Base-by-base conservation (phyloP, 2,113 vertebrate species). In the Loxodonta africana region DNA sequence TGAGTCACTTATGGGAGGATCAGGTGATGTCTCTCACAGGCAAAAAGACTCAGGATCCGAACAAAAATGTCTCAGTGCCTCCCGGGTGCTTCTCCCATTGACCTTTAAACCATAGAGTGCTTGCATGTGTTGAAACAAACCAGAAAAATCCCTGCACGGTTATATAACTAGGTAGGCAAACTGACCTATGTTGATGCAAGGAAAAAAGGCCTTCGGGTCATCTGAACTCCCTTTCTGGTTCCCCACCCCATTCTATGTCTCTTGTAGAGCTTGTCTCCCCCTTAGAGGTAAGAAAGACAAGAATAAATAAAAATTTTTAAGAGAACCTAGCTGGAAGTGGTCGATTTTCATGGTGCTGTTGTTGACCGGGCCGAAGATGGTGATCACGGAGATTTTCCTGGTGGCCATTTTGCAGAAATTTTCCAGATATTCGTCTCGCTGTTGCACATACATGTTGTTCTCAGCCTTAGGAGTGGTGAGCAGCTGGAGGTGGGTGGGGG, bases 261-360 rank as follows among this genome's bases (percentile, higher is more conserved):
- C 91, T 48, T 81, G 9, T 77, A 93, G 53, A 18, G 53, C 83
- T 53, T 11, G 73, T 12, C 65, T 83, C 80, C 92, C 0, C 53
- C 10, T 83, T 80, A 93, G 23, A 89, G 65, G 93, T 17, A 14
- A 92, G 83, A 48, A 92, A 81, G 11, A 80, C 23, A 95, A 80
- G 20, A 26, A 95, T 12, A 9, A 95, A 98, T 95, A 8, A 96
- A 96, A 93, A 62, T 6, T 81, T 89, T 63, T 84, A 86, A 97
- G 95, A 88, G 92, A 98, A 99, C 99, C 99, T 98, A 99, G 99
- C 98, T 99, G 99, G 98, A 99, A 99, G 98, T 99, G 99, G 98
- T 99, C 99, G 5, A 99, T 99, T 97, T 99, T 99, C 99, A 99
- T 99, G 98, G 99, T 99, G 98, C 99, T 99, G 99, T 99, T 99